phyloP scores from a whole-genome alignment of 2,113 vertebrate genomes.

The Pholis gunnellus region DNA sequence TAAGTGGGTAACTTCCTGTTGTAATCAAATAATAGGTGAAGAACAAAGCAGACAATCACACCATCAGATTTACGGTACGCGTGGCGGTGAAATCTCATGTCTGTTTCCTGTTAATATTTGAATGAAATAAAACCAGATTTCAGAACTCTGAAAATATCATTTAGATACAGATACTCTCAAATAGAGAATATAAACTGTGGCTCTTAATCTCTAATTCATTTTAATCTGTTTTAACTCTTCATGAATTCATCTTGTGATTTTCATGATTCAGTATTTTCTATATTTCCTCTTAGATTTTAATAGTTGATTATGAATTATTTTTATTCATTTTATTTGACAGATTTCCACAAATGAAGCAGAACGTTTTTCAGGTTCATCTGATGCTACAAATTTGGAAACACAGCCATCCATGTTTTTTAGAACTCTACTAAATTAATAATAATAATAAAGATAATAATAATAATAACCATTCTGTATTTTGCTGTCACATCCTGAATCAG shows the following conservation, averaged over 20 bases:
- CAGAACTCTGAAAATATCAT: neutral
- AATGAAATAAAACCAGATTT: slow-evolving; percentile 7
- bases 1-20: neutral
- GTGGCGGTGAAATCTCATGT: neutral
- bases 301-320: neutral
- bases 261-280: neutral
- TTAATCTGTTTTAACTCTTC: neutral
- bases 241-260: neutral
- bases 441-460: neutral
- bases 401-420: neutral
- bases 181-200: neutral
- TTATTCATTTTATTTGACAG: neutral
- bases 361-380: neutral
- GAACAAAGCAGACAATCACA: neutral
- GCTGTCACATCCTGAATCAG: neutral
- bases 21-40: neutral
- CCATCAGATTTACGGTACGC: slow-evolving; percentile 22
- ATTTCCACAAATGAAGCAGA: neutral
- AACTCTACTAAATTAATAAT: neutral
- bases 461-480: neutral
- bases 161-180: neutral
- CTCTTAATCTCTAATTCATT: neutral
- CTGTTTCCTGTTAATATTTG: neutral
- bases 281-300: neutral
- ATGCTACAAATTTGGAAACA: neutral